These are phyloP conservation scores for Cecidostiba fungosa DNA, from an alignment of 2,888 invertebrate genomes.

Conservation along the genomic window DNA sequence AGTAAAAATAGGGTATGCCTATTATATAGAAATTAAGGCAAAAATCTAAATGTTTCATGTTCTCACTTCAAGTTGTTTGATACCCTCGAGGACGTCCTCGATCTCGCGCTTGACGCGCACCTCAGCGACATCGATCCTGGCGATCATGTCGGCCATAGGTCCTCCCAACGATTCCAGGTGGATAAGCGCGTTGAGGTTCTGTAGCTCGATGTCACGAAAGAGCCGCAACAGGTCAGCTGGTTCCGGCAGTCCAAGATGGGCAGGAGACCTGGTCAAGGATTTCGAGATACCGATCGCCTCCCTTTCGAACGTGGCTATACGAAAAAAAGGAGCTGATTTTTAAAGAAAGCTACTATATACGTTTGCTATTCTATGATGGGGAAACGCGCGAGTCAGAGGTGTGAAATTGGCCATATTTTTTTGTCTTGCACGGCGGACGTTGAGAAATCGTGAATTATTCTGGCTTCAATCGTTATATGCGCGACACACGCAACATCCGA, in stretches of 20 bases:
- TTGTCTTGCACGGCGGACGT: too few species aligned
- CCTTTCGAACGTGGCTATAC: conserved; percentile 80
- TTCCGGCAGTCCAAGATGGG: conserved; percentile 82
- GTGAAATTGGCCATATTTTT: too few species aligned
- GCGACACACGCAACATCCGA: too few species aligned
- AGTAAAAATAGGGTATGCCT: too few species aligned
- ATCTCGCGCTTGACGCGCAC: conserved; percentile 79
- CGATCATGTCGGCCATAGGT: conserved; percentile 81
- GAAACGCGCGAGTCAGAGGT: too few species aligned
- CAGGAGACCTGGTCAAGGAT: conserved; percentile 78
- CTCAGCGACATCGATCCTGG: conserved; percentile 81
- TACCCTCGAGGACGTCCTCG: conserved; percentile 77
- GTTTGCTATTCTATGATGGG: too few species aligned
- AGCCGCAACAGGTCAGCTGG: conserved; percentile 82
- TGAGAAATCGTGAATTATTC: too few species aligned
- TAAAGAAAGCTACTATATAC: too few species aligned
- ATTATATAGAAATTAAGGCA: too few species aligned
- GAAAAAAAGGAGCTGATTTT: conserved; percentile 35
- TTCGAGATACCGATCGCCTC: conserved; percentile 76
- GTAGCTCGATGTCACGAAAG: conserved; percentile 84
- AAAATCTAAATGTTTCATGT: too few species aligned
- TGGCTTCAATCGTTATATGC: too few species aligned
- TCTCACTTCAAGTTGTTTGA: conserved; percentile 79
- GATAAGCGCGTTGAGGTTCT: conserved; percentile 84
- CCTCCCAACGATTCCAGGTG: conserved; percentile 83